Percentiles rank a stretch among this genome's conserved stretches.
phyloP scores from a whole-genome alignment of 2,113 vertebrate genomes.

The Hemiprocne comata region DNA sequence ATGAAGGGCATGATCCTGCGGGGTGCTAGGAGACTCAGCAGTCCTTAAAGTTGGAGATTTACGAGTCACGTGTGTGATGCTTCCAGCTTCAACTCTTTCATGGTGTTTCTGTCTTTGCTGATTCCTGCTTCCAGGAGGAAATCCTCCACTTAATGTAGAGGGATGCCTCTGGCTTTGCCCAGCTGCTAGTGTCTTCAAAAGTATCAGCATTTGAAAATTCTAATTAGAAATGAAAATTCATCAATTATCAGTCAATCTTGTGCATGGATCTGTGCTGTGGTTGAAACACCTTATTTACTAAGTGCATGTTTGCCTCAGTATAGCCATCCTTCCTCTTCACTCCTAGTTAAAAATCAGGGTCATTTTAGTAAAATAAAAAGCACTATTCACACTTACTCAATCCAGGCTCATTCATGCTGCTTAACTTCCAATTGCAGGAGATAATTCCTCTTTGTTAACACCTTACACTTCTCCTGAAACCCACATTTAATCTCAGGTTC shows the following conservation, averaged over 20 bases:
- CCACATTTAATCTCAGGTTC: not conserved
- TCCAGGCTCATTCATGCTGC: not conserved
- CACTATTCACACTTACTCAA: not conserved
- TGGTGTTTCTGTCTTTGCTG: not conserved
- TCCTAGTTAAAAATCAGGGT: not conserved
- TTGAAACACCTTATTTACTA: not conserved
- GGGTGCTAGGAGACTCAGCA: not conserved
- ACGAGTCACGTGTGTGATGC: rapidly evolving
- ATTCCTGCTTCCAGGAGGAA: slow-evolving; percentile 13
- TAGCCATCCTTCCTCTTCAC: not conserved
- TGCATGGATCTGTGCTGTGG: not conserved
- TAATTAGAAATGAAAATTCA: not conserved
- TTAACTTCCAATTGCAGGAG: not conserved
- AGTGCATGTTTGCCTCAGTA: not conserved
- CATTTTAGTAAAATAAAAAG: not conserved
- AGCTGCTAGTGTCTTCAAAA: not conserved
- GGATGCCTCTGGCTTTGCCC: slow-evolving; percentile 8
- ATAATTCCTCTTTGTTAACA: not conserved
- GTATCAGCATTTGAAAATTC: not conserved
- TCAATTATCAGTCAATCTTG: not conserved
- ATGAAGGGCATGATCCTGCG: rapidly evolving
- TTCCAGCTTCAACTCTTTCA: not conserved
- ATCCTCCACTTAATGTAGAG: not conserved
- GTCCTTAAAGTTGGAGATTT: not conserved
- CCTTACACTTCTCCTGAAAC: not conserved